A percentile compares a stretch with the other conserved stretches of the same genome.
Evolutionary conservation across 2,888 invertebrate genomes (phyloP).

Genomic region (Doris montereyensis): DNA sequence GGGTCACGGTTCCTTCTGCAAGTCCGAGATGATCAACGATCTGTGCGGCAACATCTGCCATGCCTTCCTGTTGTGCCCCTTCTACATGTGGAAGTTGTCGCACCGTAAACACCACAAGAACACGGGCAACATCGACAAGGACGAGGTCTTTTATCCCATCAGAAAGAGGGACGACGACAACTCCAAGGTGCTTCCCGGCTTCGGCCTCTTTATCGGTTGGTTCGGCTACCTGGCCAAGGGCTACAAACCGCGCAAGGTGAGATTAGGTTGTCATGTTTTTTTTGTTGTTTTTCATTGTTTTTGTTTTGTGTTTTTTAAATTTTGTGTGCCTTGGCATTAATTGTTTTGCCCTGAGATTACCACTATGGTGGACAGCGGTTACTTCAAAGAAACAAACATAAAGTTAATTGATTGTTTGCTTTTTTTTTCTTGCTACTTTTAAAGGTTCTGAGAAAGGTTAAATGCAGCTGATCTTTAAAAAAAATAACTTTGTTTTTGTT

Average conservation of each 20-base stretch:
- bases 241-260: slow-evolving; percentile 60
- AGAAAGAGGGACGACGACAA: slow-evolving; percentile 46
- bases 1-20: slow-evolving; percentile 68
- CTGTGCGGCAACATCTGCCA: slow-evolving; percentile 62
- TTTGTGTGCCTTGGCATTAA: too few species aligned
- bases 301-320: too few species aligned
- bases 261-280: slow-evolving; percentile 30
- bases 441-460: too few species aligned
- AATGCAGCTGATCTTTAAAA: too few species aligned
- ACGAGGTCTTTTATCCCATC: slow-evolving; percentile 69
- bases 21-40: slow-evolving; percentile 59
- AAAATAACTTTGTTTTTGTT: too few species aligned
- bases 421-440: too few species aligned
- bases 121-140: slow-evolving; percentile 69
- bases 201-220: slow-evolving; percentile 64
- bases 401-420: too few species aligned
- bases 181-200: slow-evolving; percentile 45
- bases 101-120: slow-evolving; percentile 68
- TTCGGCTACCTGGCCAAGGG: slow-evolving; percentile 62
- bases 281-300: too few species aligned
- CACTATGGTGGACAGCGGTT: too few species aligned
- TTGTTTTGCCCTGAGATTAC: too few species aligned
- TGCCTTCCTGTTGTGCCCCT: slow-evolving; percentile 63
- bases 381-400: too few species aligned
- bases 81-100: slow-evolving; percentile 68